phyloP scores from a whole-genome alignment of 2,113 vertebrate species.

The Saccopteryx leptura region DNA sequence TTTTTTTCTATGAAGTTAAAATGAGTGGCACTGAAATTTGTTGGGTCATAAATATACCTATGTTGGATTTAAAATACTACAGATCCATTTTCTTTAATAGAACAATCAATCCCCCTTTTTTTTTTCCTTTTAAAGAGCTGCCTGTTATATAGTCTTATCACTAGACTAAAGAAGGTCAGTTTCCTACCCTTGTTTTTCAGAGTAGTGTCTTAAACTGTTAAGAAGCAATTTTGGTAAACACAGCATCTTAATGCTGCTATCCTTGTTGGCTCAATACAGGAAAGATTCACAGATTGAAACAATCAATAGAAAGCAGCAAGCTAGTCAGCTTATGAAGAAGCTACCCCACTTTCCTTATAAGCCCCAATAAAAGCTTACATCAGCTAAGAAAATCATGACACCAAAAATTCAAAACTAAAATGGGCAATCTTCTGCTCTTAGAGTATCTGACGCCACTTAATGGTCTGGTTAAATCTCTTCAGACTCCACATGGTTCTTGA shows the following conservation, averaged over 20 bases:
- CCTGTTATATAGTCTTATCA: neutral
- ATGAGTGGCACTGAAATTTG: neutral
- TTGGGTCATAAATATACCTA: neutral
- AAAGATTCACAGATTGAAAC: slow-evolving; percentile 65
- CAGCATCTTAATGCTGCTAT: slow-evolving; percentile 39
- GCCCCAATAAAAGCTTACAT: slow-evolving; percentile 22
- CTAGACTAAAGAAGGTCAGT: slow-evolving; percentile 13
- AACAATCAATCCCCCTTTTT: slow-evolving; percentile 66
- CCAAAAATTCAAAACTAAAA: slow-evolving; percentile 65
- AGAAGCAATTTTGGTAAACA: slow-evolving; percentile 78
- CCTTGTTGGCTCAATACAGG: slow-evolving; percentile 69
- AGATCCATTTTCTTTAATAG: slow-evolving; percentile 30
- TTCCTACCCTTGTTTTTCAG: slow-evolving; percentile 60
- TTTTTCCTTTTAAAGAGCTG: slow-evolving; percentile 48
- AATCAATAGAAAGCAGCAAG: slow-evolving; percentile 71
- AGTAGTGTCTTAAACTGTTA: slow-evolving; percentile 56
- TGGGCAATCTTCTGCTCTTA: slow-evolving; percentile 3
- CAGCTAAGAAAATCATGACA: slow-evolving; percentile 47
- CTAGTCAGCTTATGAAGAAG: slow-evolving; percentile 8
- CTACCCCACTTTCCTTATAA: neutral
- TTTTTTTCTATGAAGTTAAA: neutral
- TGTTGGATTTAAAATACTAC: slow-evolving; percentile 30
- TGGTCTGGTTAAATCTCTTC: neutral
- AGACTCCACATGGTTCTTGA: neutral
- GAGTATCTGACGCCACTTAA: neutral